Evolutionary conservation across 1,140 invertebrate genomes (phyloP).

Genomic region (Heterodera schachtii): DNA sequence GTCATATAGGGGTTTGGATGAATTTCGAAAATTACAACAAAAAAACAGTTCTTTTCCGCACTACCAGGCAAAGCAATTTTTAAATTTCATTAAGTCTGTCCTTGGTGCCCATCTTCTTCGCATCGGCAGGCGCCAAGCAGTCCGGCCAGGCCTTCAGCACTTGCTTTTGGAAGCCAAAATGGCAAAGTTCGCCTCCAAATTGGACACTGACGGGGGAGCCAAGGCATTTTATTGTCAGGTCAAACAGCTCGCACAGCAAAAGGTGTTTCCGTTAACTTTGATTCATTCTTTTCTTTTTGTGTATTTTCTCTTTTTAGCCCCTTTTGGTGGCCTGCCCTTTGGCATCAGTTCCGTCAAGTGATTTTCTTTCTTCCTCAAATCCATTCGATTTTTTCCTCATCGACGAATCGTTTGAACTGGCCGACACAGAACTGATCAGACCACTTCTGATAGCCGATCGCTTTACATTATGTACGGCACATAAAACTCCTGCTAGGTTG

Average conservation of each 20-base stretch:
- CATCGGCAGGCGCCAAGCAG: not conserved
- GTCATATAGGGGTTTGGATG: no score
- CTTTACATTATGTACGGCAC: not conserved
- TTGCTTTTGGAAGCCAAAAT: conserved; percentile 22
- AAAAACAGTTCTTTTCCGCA: not conserved
- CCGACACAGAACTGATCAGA: not conserved
- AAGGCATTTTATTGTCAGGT: conserved; percentile 9
- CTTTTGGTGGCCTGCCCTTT: not conserved
- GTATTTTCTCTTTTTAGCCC: not conserved
- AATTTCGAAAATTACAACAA: not conserved
- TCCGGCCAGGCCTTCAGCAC: not conserved
- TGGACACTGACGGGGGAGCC: not conserved
- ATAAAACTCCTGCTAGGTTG: not conserved
- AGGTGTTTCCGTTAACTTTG: not conserved
- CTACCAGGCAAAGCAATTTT: not conserved
- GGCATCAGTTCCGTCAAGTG: not conserved
- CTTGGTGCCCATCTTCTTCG: not conserved
- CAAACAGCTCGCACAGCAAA: not conserved
- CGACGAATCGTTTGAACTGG: not conserved
- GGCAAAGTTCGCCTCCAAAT: not conserved
- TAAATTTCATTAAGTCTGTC: not conserved
- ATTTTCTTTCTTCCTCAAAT: not conserved
- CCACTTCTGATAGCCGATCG: not conserved
- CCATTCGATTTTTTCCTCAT: not conserved
- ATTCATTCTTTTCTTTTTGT: no score